phyloP scores from a whole-genome alignment of 2,888 invertebrate genomes.

The Prosopocoilus inquinatus region DNA sequence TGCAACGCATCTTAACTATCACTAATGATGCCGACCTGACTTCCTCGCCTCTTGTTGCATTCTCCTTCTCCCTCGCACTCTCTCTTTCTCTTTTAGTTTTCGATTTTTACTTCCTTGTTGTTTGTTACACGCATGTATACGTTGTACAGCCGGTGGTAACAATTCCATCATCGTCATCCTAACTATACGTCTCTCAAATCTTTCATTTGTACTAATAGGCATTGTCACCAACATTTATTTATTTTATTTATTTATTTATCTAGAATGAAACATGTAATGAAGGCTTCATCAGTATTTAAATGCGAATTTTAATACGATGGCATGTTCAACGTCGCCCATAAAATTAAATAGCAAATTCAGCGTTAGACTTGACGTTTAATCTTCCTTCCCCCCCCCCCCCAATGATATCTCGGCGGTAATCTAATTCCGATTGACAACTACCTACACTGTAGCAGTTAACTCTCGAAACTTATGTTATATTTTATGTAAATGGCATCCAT shows the following conservation, averaged over 20 bases:
- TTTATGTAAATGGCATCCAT: constrained; percentile 23
- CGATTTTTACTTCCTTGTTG: background rate
- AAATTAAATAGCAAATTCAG: constrained; percentile 22
- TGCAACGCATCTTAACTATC: constrained; percentile 12
- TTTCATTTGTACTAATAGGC: constrained; percentile 37
- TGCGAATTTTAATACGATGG: background rate
- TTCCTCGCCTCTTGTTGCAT: constrained; percentile 14
- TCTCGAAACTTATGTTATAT: constrained; percentile 25
- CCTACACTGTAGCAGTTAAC: constrained; percentile 23
- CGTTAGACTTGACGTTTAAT: constrained; percentile 25
- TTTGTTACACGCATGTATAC: too few species aligned
- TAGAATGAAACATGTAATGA: too few species aligned
- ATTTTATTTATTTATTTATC: too few species aligned
- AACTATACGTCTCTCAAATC: constrained; percentile 40
- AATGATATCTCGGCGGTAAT: constrained; percentile 25
- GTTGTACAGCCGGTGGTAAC: background rate
- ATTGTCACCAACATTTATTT: background rate
- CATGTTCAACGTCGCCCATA: constrained; percentile 2
- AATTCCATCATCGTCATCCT: constrained; percentile 34
- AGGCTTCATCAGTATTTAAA: too few species aligned
- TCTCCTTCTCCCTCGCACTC: constrained; percentile 22
- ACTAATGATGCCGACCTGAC: constrained; percentile 25
- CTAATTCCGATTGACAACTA: constrained; percentile 30
- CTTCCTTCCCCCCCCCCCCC: too few species aligned
- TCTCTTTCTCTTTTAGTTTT: constrained; percentile 18